Conservation (phyloP, 2,797 vertebrate genomes). For the Neosalanx taihuensis region DNA sequence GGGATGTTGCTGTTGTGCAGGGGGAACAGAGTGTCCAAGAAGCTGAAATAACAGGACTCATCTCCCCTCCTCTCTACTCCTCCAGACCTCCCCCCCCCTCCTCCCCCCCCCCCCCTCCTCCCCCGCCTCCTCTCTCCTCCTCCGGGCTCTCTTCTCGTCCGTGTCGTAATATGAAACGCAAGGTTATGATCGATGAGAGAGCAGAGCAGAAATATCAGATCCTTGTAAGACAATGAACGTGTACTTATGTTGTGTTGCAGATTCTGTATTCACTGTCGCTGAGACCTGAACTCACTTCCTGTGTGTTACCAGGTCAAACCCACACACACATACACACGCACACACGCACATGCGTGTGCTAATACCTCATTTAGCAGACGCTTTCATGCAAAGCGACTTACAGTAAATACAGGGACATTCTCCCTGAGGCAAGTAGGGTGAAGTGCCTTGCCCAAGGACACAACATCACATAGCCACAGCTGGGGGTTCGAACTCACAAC, state of each 20-base stretch:
- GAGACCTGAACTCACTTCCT: neutral
- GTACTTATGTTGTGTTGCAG: neutral
- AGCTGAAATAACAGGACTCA: neutral
- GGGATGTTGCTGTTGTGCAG: neutral
- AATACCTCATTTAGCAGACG: neutral
- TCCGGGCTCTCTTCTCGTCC: neutral
- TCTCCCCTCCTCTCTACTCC: too few relatives aligned
- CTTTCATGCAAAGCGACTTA: neutral
- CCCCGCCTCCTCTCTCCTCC: too few relatives aligned
- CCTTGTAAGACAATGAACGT: neutral
- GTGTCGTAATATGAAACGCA: neutral
- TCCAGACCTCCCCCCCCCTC: too few relatives aligned
- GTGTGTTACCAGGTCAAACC: neutral
- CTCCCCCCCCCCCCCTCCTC: too few relatives aligned
- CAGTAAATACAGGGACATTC: too few relatives aligned
- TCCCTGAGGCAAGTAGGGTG: too few relatives aligned
- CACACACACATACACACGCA: slow-evolving; percentile 17
- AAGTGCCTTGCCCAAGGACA: neutral
- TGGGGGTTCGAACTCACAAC: too few relatives aligned
- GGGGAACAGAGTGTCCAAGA: slow-evolving; percentile 46
- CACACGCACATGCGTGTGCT: neutral
- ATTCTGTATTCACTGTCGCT: neutral
- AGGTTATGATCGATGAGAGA: slow-evolving; percentile 4
- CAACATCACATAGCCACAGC: slow-evolving; percentile 13
- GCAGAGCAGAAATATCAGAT: neutral